Percentiles rank a stretch among this genome's conserved stretches.
phyloP scores from a whole-genome alignment of 2,797 vertebrate genomes.

The Acestrorhynchus altus region DNA sequence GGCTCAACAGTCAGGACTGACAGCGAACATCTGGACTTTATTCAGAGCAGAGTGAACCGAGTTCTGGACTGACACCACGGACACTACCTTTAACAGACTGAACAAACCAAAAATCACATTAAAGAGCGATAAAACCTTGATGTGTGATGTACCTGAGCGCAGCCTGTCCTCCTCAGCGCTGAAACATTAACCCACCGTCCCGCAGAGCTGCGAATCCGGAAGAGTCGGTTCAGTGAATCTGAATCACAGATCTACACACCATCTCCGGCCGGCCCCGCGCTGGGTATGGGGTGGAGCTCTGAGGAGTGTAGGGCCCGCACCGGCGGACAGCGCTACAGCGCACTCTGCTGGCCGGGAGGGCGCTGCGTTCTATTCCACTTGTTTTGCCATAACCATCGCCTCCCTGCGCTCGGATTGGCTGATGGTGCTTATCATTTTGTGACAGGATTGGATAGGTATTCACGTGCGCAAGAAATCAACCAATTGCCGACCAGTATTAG shows the following conservation, averaged over 20 bases:
- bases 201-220: background rate
- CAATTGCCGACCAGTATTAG: background rate
- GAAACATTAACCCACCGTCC: no score
- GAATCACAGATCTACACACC: background rate
- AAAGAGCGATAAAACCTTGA: no score
- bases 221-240: constrained; percentile 4
- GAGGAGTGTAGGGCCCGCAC: background rate
- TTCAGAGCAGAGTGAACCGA: no score
- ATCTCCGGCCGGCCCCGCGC: background rate
- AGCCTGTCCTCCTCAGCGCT: no score
- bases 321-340: background rate
- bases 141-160: no score
- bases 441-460: background rate
- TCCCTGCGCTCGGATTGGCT: background rate
- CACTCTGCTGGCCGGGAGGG: constrained; percentile 28
- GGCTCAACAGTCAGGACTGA: no score
- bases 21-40: no score
- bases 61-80: no score
- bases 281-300: background rate
- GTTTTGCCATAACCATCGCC: background rate
- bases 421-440: background rate
- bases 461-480: background rate
- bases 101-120: no score
- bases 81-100: no score
- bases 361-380: background rate